phyloP scores from a whole-genome alignment of 2,888 invertebrate species.

The Myopa testacea region DNA sequence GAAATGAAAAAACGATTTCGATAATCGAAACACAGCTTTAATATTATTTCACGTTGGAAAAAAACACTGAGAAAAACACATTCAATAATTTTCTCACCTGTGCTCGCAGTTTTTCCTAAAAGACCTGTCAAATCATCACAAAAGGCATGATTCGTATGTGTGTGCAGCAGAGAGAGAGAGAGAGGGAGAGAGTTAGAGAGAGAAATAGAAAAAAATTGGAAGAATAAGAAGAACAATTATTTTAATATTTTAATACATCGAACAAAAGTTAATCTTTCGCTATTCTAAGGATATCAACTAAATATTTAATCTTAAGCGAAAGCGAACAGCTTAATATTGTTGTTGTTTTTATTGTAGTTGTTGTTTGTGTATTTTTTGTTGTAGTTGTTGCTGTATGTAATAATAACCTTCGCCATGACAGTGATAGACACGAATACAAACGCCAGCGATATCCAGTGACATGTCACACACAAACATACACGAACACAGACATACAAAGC shows the following conservation, averaged over 20 bases:
- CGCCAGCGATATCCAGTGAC: neutral
- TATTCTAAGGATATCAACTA: neutral
- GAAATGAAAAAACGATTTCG: constrained; percentile 14
- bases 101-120: constrained; percentile 66
- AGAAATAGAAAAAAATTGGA: neutral
- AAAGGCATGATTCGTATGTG: constrained; percentile 42
- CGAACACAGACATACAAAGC: neutral
- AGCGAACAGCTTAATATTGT: neutral
- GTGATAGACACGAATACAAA: neutral
- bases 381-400: no score
- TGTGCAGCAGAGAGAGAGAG: constrained; percentile 26
- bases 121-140: constrained; percentile 59
- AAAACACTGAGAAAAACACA: constrained; percentile 19
- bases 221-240: neutral
- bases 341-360: neutral
- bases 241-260: neutral
- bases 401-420: neutral
- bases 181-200: neutral
- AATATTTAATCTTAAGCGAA: neutral
- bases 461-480: neutral
- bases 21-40: neutral
- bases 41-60: constrained; percentile 3
- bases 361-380: no score
- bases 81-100: constrained; percentile 60
- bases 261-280: neutral